Percentiles rank a stretch among this genome's conserved stretches.
These are phyloP conservation scores for Acleris sparsana DNA, from an alignment of 2,888 invertebrate species.

Conservation along the genomic window DNA sequence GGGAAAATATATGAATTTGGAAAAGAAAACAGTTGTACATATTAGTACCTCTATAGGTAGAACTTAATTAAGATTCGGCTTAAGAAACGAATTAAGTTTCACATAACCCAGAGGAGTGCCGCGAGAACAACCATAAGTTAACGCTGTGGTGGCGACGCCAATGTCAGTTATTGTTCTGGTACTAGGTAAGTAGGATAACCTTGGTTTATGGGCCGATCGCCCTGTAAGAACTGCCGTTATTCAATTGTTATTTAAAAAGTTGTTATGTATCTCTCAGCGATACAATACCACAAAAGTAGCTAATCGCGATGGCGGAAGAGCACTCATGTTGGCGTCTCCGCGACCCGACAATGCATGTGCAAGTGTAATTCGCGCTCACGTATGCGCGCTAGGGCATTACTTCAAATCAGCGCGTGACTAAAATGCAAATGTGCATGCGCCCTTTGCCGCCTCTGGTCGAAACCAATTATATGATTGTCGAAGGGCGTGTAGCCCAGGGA, in stretches of 20 bases:
- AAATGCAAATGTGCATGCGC: constrained; percentile 70
- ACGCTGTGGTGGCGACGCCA: constrained; percentile 41
- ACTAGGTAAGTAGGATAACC: constrained; percentile 62
- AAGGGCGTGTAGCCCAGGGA: constrained; percentile 38
- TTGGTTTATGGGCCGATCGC: constrained; percentile 47
- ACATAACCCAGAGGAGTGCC: constrained; percentile 55
- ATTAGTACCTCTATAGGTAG: constrained; percentile 37
- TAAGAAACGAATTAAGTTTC: constrained; percentile 65
- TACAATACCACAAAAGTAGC: neutral
- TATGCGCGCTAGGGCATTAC: constrained; percentile 57
- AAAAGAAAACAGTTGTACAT: constrained; percentile 10
- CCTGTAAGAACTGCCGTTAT: neutral
- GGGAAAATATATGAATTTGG: no score
- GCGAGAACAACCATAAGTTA: constrained; percentile 44
- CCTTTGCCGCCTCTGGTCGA: constrained; percentile 58
- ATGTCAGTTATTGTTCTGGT: constrained; percentile 58
- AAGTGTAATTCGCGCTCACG: constrained; percentile 64
- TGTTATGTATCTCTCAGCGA: neutral
- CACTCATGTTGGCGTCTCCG: constrained; percentile 13
- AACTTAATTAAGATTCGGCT: constrained; percentile 68
- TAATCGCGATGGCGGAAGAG: constrained; percentile 13
- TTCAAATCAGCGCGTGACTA: constrained; percentile 76
- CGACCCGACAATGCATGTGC: constrained; percentile 46
- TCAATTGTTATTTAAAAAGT: neutral
- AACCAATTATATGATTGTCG: constrained; percentile 70